phyloP scores from a whole-genome alignment of 2,888 invertebrate species.

The Hoplodrina ambigua region DNA sequence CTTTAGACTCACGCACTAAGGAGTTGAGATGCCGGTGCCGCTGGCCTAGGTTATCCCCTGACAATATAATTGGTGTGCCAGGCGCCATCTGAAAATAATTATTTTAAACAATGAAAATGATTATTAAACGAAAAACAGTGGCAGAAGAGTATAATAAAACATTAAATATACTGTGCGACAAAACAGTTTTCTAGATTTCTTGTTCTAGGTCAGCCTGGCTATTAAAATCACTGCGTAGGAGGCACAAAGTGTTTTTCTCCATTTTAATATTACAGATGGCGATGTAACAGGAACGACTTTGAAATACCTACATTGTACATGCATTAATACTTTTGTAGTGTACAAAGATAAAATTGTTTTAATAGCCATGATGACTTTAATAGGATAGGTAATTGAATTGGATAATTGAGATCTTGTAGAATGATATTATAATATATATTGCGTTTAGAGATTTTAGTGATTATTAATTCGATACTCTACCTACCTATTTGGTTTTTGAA shows the following conservation, averaged over 20 bases:
- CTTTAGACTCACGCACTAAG: slow-evolving; percentile 64
- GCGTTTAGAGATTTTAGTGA: too few relatives aligned
- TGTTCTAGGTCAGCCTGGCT: neutral
- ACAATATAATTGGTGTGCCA: slow-evolving; percentile 66
- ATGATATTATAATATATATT: too few relatives aligned
- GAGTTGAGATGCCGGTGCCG: slow-evolving; percentile 73
- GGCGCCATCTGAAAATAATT: slow-evolving; percentile 65
- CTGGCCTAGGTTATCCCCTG: slow-evolving; percentile 73
- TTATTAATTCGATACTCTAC: too few relatives aligned
- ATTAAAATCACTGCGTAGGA: neutral
- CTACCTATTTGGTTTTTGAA: too few relatives aligned
- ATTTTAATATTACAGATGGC: neutral
- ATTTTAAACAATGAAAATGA: neutral
- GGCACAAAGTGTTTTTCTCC: neutral
- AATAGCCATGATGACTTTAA: too few relatives aligned
- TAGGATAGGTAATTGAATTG: too few relatives aligned
- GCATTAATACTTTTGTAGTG: too few relatives aligned
- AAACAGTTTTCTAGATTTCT: neutral
- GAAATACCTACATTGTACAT: too few relatives aligned
- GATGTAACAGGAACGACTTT: too few relatives aligned
- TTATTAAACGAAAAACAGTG: too few relatives aligned
- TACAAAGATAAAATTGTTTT: too few relatives aligned
- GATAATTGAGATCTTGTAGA: too few relatives aligned
- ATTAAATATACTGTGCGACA: neutral
- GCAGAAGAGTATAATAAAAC: neutral